Evolutionary conservation across 2,113 vertebrate genomes (phyloP), one percentile per base, ranked within the genome.

Genomic region (Strix aluco): DNA sequence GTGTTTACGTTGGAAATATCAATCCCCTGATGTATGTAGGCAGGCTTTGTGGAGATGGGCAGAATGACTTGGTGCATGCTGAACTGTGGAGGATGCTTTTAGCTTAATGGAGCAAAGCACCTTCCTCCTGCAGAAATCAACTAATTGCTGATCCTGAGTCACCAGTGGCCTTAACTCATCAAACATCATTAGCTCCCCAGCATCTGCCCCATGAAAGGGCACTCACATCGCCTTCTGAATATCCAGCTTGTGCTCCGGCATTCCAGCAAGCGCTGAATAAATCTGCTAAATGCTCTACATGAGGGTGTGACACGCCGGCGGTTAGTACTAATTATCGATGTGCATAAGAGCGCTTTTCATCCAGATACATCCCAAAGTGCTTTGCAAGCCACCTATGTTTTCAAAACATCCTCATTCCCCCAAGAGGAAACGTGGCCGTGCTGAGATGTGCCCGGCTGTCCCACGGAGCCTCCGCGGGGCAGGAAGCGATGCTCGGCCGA

Each of bases 101-200:
- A 97, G 97, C 94, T 94, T 97, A 97, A 97, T 97, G 96, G 92
- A 97, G 93, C 97, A 95, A 90, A 96, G 94, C 95, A 92, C 94
- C 93, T 92, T 96, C 96, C 96, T 97, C 94, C 91, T 13, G 5
- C 91, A 96, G 93, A 96, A 95, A 97, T 95, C 94, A 96, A 46
- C 90, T 96, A 94, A 97, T 97, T 97, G 97, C 96, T 51, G 59
- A 77, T 95, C 91, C 89, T 97, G 97, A 97, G 87, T 97, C 96
- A 97, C 94, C 94, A 21, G 66, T 87, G 94, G 94, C 93, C 93
- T 93, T 96, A 96, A 96, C 93, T 94, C 96, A 95, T 96, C 97
- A 94, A 94, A 85, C 79, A 51, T 94, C 91, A 73, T 97, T 95
- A 96, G 94, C 84, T 96, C 73, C 82, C 34, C 89, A 27, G 90